Conservation (phyloP, 2,888 invertebrate genomes). For the Nomada ruficornis region DNA sequence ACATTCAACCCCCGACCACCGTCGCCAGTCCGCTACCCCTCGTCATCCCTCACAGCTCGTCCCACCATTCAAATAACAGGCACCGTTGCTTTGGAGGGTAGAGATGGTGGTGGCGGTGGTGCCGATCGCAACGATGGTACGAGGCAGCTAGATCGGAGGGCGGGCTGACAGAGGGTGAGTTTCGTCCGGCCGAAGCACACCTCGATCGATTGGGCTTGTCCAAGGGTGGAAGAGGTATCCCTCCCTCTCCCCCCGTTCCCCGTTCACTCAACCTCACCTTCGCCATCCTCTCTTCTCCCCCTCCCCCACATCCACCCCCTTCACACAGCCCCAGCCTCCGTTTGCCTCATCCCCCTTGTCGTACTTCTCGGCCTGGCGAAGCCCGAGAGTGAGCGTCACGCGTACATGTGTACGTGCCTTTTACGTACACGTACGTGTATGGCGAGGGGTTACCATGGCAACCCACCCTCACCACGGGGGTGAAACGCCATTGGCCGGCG, state of each 20-base stretch:
- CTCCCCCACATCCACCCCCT: constrained; percentile 38
- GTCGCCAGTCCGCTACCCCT: constrained; percentile 66
- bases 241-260: constrained; percentile 22
- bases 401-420: constrained; percentile 67
- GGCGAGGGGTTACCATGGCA: constrained; percentile 82
- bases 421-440: constrained; percentile 72
- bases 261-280: constrained; percentile 44
- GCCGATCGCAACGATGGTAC: constrained; percentile 63
- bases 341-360: constrained; percentile 30
- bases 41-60: constrained; percentile 39
- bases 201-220: constrained; percentile 85
- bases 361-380: constrained; percentile 50
- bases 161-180: constrained; percentile 81
- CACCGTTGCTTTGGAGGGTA: constrained; percentile 75
- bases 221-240: constrained; percentile 81
- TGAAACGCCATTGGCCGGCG: constrained; percentile 84
- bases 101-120: constrained; percentile 59
- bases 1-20: constrained; percentile 82
- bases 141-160: constrained; percentile 63
- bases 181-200: constrained; percentile 84
- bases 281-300: constrained; percentile 48
- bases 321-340: constrained; percentile 35
- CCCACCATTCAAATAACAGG: constrained; percentile 83
- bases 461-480: constrained; percentile 83
- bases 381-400: constrained; percentile 67